Evolutionary conservation across 2,888 invertebrate species (phyloP), one percentile per base, ranked within the genome.

Genomic region (Stenotaenia linearis): DNA sequence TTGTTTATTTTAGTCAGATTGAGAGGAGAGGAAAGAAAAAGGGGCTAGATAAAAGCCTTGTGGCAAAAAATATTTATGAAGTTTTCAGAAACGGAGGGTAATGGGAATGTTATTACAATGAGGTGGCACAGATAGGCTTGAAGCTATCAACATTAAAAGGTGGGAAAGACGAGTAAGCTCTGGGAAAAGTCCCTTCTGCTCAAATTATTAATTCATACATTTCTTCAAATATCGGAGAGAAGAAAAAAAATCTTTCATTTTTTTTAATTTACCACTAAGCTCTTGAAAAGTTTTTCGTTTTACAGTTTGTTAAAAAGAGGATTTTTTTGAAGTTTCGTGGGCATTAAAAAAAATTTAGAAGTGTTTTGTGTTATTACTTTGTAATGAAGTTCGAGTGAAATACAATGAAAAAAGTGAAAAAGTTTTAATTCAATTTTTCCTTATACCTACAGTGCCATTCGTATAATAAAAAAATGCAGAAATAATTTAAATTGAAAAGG

Each of bases 131-230:
- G 56, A 56, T 56, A 23, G 23, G 56, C 18, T 56, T 56, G 56
- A 21, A 56, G 56, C 56, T 56, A 56, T 56, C 56, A 56, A 56
- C 56, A 56, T 56, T 56, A 56, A 56, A 56, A 56, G 56, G 56
- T 56, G 56, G 56, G 56, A 23, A 56, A 56, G 23, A 23, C 23
- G 18, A 23, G 56, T 21, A 56, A 56, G 56, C 56, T 56, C 56
- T 56, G 56, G 56, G 56, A 56, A 56, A 56, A 56, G 56, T 56
- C 56, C 56, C 56, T 56, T 56, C 56, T 56, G 56, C 23, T 56
- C 15, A 56, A 56, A 56, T 56, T 56, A 56, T 56, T 56, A 56
- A 56, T 56, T 56, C 56, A 56, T 56, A 56, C 23, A 56, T 56
- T 56, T 23, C 56, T 56, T 56, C 56, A 56, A 56, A 9, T 56